Base-by-base conservation (phyloP, 1,140 invertebrate species). In the Drosophila tropicalis region DNA sequence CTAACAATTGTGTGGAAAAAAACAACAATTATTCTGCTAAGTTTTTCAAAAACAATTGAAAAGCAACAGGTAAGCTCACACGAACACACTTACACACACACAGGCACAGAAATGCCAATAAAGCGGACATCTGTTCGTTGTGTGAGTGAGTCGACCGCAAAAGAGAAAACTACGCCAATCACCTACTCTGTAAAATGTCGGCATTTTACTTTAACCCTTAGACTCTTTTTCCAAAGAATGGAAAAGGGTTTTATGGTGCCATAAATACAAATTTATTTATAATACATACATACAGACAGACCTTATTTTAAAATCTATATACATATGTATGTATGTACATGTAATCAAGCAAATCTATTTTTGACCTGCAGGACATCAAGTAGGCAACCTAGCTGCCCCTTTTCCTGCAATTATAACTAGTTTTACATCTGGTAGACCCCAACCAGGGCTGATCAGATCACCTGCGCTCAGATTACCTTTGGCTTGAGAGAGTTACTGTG, bases 91-190 rank as follows among this genome's bases (percentile, higher is more conserved):
- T 56, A 58, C 64, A 60, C 36, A 39, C 12, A 39, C 61, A 58
- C 64, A 60, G 44, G 54, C 15, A 77, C 63, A 22, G 57, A 64
- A 74, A 69, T 66, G 81, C 76, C 44, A 51, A 51, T 70, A 56
- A 64, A 51, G 66, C 61, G 62, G 70, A 39, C 64, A 62, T 62
- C 64, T 63, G 79, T 58, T 63, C 62, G 57, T 22, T 70, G 57
- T 67, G 34, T 71, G 68, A 64, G 61, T 78, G 67, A 58, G 79
- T 70, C 47, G 72, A 79, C 84, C 84, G 71, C 84, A 87, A 89
- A 87, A 87, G 83, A 87, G 83, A 87, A 87, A 87, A 87, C 84
- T 89, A 80, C 76, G 76, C 65, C 56, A 68, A 76, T 87, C 58
- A 22, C 84, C 80, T 89, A 77, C 76, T 41, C 25, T 70, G 36